Base-by-base conservation (phyloP, 2,797 vertebrate genomes). In the Cyprinodon diabolis region DNA sequence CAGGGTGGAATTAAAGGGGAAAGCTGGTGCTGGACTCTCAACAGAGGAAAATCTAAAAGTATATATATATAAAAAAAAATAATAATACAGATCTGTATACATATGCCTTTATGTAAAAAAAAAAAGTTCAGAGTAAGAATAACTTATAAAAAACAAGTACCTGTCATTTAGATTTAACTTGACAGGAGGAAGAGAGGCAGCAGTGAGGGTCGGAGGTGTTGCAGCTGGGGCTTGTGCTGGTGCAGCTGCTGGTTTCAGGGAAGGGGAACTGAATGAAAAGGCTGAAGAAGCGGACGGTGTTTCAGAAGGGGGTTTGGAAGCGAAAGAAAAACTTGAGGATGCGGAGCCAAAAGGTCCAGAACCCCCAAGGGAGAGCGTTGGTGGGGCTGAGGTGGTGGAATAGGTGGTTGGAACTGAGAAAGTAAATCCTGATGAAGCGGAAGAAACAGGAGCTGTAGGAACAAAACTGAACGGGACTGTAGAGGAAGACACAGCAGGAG, bases 131-230 rank as follows among this genome's bases (percentile, higher is more conserved):
- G 10, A 25, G 4, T 23, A 4, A 19, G 10, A 77, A 54, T n/a
- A 35, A 1, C 0, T 5, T 15, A 69, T 2, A 66, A 14, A 19
- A 23, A 0, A 45, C 1, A 19, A 14, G 6, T 93, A 99, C 98
- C 97, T 96, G 67, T 98, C 96, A 55, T 68, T 95, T 21, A 98
- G 96, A 95, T 96, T 98, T 58, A 95, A 87, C 92, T 97, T 97
- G 78, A 96, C 94, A 0, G 91, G 84, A 48, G 95, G 91, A 9
- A 93, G 83, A 0, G 93, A 68, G 3, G 94, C 69, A 1, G 84
- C 66, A 0, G 87, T 76, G 5, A 88, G 45, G 63, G 58, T 84
- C 73, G 90, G 91, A 1, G 92, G 76, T 3, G 87, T 7, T 3
- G 91, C 17, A 35, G 67, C 14, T 6, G 62, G 74, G 15, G 63